A percentile compares a stretch with the other conserved stretches of the same genome.
Conservation (phyloP, 2,797 vertebrate species). For the Picus viridis region DNA sequence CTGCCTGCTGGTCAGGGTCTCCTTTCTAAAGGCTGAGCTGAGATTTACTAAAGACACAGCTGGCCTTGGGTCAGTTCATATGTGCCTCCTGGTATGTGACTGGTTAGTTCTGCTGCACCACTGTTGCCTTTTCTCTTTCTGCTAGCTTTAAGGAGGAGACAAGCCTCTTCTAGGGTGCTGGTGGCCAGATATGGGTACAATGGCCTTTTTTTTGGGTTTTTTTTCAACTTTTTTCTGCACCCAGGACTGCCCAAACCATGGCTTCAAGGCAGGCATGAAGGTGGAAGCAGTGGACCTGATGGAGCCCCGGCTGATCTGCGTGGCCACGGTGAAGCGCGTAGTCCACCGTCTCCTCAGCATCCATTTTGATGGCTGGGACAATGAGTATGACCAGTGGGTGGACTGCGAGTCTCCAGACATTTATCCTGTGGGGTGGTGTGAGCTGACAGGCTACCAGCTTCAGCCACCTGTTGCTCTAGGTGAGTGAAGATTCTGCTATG, state of each 20-base stretch:
- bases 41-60: neutral
- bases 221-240: neutral
- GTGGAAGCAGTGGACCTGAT: constrained; percentile 96
- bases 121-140: neutral
- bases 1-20: neutral
- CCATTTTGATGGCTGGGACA: constrained; percentile 97
- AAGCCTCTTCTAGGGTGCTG: neutral
- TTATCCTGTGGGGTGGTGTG: constrained; percentile 96
- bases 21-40: neutral
- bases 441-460: constrained; percentile 91
- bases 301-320: constrained; percentile 95
- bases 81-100: rapidly evolving
- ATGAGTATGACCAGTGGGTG: constrained; percentile 96
- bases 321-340: constrained; percentile 89
- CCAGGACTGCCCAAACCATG: constrained; percentile 90
- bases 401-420: constrained; percentile 95
- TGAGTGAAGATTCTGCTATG: constrained; percentile 51
- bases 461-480: constrained; percentile 89
- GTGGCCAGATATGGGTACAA: neutral
- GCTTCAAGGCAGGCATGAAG: constrained; percentile 91
- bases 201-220: constrained; percentile 1
- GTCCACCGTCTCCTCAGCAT: constrained; percentile 91
- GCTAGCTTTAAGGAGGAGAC: neutral
- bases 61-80: neutral
- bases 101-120: neutral